Percentiles rank a stretch among this genome's conserved stretches.
Conservation (phyloP, 2,797 vertebrate species). For the Danio albolineatus region DNA sequence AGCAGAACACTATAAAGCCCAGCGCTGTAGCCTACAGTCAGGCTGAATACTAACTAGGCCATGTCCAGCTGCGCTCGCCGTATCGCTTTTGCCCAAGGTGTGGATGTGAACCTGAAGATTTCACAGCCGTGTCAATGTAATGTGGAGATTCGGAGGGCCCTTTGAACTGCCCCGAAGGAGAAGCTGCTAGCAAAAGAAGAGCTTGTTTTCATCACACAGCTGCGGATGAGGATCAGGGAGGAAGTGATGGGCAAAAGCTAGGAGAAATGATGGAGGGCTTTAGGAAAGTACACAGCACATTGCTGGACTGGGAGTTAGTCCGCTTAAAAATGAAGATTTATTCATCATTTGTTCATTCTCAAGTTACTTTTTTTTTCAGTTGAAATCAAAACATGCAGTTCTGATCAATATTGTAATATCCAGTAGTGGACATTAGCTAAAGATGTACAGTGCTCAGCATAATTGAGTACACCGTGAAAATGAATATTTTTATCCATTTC, state of each 20-base stretch:
- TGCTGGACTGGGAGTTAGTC: no score
- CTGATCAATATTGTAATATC: no score
- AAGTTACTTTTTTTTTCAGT: no score
- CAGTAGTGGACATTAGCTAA: no score
- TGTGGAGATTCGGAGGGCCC: conserved; percentile 32
- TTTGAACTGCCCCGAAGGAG: conserved; percentile 42
- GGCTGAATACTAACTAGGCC: conserved; percentile 51
- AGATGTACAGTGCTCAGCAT: no score
- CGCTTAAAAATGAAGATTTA: no score
- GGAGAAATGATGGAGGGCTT: conserved; percentile 30
- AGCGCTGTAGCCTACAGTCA: conserved; percentile 33
- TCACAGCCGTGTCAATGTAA: conserved; percentile 32
- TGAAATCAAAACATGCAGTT: no score
- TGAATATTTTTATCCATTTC: no score
- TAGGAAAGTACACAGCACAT: no score
- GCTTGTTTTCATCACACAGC: conserved; percentile 36
- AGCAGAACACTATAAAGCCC: conserved; percentile 48
- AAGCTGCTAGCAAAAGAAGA: conserved; percentile 27
- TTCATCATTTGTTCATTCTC: no score
- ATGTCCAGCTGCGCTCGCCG: conserved; percentile 37
- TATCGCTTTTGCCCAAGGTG: conserved; percentile 39
- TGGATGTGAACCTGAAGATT: conserved; percentile 36
- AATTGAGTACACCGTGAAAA: no score
- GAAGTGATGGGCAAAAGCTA: conserved; percentile 19
- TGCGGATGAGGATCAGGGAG: conserved; percentile 16